Evolutionary conservation across 2,888 invertebrate species (phyloP), one percentile per base, ranked within the genome.

Genomic region (Pseudoips prasinana): DNA sequence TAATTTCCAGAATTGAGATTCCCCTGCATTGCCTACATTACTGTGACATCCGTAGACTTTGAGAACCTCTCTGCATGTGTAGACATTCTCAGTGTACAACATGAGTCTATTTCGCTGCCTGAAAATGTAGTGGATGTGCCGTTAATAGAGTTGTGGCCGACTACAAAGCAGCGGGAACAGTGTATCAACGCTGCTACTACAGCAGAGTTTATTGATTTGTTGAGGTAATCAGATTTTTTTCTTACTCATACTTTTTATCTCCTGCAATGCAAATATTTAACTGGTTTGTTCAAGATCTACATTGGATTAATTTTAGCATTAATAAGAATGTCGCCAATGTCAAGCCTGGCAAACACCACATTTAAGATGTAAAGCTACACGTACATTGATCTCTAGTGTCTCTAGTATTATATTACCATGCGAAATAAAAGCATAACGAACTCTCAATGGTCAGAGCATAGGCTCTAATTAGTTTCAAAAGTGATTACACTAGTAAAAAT

Each of bases 131-230:
- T 85, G n/a, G 92, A 92, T 20, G 81, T 89, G 0, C 91, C 92
- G 0, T 57, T 94, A 1, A 76, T 89, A 1, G 91, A 93, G 42
- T 70, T 94, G 0, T 93, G 92, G 90, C 92, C 92, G 0, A 92
- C 92, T 0, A 87, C 76, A 8, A 82, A 89, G n/a, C 93, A 94
- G 59, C 50, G 73, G 17, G 91, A 90, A 39, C 83, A 89, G 28
- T 90, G 83, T 38, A 68, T 93, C 3, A 91, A 92, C 65, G 83
- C 91, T 25, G 73, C 88, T 0, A 80, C 87, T 1, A 93, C 93
- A 1, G 91, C 93, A 0, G 91, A 91, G 50, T 90, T 91, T 44
- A 87, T 93, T 41, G 93, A 93, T 71, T 81, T 92, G 47, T 68
- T 92, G 29, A 75, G 89, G 89, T 88, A 18, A 25, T 10, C 27